Evolutionary conservation across 1,140 invertebrate species (phyloP).

Genomic region (Aricia agestis): DNA sequence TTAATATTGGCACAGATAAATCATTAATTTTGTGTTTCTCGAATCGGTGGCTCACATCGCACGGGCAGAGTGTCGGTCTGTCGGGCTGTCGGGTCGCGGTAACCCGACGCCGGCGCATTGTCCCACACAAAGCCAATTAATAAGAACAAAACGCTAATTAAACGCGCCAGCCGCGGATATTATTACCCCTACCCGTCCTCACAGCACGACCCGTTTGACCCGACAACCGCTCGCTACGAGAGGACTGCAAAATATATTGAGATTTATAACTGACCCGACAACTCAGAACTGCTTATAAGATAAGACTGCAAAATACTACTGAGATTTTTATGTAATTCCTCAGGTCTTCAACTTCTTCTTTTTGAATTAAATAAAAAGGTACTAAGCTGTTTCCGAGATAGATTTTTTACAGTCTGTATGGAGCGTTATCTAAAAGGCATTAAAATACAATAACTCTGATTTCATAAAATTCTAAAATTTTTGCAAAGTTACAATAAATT

Average conservation of each 20-base stretch:
- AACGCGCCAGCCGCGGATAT: not conserved
- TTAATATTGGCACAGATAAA: not conserved
- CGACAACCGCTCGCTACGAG: not conserved
- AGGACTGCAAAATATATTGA: not conserved
- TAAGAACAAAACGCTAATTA: conserved; percentile 16
- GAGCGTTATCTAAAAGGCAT: no score
- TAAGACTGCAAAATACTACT: no score
- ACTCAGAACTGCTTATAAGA: no score
- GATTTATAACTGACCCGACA: not conserved
- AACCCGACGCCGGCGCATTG: conserved; percentile 7
- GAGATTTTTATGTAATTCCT: no score
- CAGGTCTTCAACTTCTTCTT: no score
- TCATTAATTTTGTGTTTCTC: not conserved
- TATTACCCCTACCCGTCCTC: not conserved
- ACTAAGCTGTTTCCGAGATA: no score
- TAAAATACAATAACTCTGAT: no score
- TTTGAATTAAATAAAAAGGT: no score
- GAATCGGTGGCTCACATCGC: not conserved
- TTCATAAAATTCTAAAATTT: no score
- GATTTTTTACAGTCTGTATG: no score
- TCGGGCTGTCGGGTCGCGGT: not conserved
- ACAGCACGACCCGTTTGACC: not conserved
- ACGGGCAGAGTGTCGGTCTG: not conserved
- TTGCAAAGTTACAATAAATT: no score
- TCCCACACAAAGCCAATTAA: conserved; percentile 11